Evolutionary conservation across 2,888 invertebrate species (phyloP), one percentile per base, ranked within the genome.

Genomic region (Drosophila atroscutellata): DNA sequence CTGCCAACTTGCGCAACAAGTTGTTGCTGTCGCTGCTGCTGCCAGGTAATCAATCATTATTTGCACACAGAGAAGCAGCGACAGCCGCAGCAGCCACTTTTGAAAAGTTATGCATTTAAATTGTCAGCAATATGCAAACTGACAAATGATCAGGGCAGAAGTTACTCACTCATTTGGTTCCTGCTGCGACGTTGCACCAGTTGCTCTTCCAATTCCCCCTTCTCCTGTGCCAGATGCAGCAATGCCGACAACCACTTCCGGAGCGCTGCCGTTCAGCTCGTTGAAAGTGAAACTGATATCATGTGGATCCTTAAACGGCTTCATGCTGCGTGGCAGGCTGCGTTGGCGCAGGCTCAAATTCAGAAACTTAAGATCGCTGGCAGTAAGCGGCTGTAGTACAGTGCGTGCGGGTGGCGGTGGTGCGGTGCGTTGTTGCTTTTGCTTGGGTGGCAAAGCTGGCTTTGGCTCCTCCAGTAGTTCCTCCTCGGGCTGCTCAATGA

Each of bases 251-350:
- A 49, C 75, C 78, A 71, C 81, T 81, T 83, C 81, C 81, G 83
- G 70, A 20, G 62, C 60, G 65, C 60, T 77, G 65, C 66, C 77
- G 68, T 90, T 89, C 42, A 90, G 79, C 83, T 93, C 93, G 61
- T 90, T 92, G 80, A 92, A 93, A 72, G 91, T 93, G 84, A 93
- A 93, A 91, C 93, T 93, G 61, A 92, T 92, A 81, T 93, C 91
- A 60, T 92, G 91, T 28, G 89, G 78, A 89, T 91, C 87, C 84
- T 89, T 91, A 80, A 86, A 85, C 47, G 92, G 88, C 85, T 92
- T 92, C 86, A 91, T 82, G 83, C 90, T 90, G 79, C 91, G 92
- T 81, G 92, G 92, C 77, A 92, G 75, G 50, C 91, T 93, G 37
- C 92, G 91, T 57, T 92, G 92, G 60, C 92, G 85, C 80, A 92